phyloP scores from a whole-genome alignment of 1,140 invertebrate genomes.

The Melanaphis sacchari region DNA sequence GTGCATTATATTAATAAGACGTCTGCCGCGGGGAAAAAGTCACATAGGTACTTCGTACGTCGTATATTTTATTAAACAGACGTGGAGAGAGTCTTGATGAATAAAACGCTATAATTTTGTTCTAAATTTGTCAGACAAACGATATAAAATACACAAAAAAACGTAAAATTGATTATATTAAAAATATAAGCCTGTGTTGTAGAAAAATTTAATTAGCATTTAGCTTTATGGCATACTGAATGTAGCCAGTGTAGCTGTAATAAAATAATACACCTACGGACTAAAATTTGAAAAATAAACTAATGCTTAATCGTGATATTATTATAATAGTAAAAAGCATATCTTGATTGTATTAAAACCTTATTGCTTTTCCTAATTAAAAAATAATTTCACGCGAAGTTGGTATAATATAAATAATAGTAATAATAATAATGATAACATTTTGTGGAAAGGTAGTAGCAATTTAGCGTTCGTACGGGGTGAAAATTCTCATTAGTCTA shows the following conservation, averaged over 20 bases:
- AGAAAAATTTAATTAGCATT: not conserved
- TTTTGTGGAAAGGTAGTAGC: not conserved
- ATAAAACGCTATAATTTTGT: not conserved
- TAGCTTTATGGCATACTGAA: not conserved
- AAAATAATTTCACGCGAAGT: not conserved
- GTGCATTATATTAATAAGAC: not conserved
- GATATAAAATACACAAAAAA: not conserved
- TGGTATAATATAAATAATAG: not conserved
- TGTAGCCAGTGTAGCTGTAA: not conserved
- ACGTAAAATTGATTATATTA: not conserved
- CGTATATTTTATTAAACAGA: not conserved
- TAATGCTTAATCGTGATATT: not conserved
- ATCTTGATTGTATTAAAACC: not conserved
- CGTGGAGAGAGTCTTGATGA: not conserved
- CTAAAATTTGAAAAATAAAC: not conserved
- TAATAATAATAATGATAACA: constrained; percentile 10
- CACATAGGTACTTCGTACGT: not conserved
- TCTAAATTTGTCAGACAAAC: not conserved
- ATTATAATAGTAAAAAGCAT: not conserved
- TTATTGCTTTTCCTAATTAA: not conserved
- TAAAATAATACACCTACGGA: not conserved
- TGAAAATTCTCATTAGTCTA: constrained; percentile 39
- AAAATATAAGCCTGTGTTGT: not conserved
- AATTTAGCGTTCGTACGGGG: not conserved
- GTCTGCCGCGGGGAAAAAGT: not conserved